Base-by-base conservation (phyloP, 2,888 invertebrate species). In the Athrips mouffetella region DNA sequence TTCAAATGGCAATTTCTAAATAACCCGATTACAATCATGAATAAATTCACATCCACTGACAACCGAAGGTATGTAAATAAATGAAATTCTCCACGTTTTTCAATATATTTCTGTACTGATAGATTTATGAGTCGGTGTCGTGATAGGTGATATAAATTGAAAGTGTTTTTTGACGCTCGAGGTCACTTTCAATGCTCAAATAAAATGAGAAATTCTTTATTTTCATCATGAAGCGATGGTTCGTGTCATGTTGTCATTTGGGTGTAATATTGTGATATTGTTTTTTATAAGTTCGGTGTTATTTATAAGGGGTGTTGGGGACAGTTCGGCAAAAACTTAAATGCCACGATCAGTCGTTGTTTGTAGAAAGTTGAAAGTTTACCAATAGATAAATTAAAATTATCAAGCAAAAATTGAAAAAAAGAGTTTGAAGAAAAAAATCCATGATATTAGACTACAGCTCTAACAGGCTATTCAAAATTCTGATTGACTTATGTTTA, bases 1-100 rank as follows among this genome's bases (percentile, higher is more conserved):
- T 40, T 40, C 29, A 40, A 40, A 40, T 40, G 40, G 40, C 40
- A 40, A 25, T 40, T 25, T 40, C 40, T 40, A 40, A 40, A 40
- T 40, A 40, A 40, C 40, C 25, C 40, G 40, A 40, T 40, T 25
- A 25, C 25, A 16, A 40, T 40, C 40, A 15, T 11, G 25, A 3
- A 40, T 40, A 25, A 40, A 40, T 25, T 40, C 15, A 6, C 11
- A 25, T 15, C 11, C 11, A 25, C 15, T 15, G 25, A 25, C 40
- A 23, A 11, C n/a, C n/a, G 37, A 4, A 37, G 21, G 18, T 11
- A 6, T 20, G 37, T 18, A 21, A 18, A 21, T 37, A 37, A 31
- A 37, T n/a, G 20, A 18, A 35, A 7, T 18, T 35, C 20, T 35
- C n/a, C 20, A 35, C 35, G 20, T 15, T 18, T 37, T 27, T 11